A percentile compares a stretch with the other conserved stretches of the same genome.
These are phyloP conservation scores for Oedothorax gibbosus DNA, from an alignment of 1,140 invertebrate genomes.

Conservation along the genomic window DNA sequence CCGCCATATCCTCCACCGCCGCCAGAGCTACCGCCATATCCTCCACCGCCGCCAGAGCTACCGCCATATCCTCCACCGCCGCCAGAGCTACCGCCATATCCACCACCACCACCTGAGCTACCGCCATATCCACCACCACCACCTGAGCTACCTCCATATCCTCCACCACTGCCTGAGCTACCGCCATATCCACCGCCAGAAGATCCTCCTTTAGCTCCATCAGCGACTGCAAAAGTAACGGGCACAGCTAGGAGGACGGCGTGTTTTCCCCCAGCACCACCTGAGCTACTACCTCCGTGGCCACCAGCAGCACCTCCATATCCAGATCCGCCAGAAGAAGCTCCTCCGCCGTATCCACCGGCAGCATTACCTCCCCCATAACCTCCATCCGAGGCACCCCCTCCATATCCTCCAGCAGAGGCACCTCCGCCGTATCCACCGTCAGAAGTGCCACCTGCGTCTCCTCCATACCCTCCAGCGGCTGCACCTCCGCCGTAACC, in stretches of 20 bases:
- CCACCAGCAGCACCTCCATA: constrained; percentile 44
- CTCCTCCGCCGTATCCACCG: constrained; percentile 32
- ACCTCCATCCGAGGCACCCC: constrained; percentile 13
- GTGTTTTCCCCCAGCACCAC: constrained; percentile 57
- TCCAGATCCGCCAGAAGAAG: constrained; percentile 20
- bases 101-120: constrained; percentile 1
- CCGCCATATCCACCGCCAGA: constrained; percentile 16
- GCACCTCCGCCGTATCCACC: constrained; percentile 60
- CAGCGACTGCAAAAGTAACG: constrained; percentile 47
- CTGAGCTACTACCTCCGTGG: constrained; percentile 39
- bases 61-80: neutral
- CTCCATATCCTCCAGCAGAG: constrained; percentile 56
- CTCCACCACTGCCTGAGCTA: constrained; percentile 11
- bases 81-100: neutral
- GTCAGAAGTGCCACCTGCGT: constrained; percentile 53
- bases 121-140: constrained; percentile 11
- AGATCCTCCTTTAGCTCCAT: constrained; percentile 22
- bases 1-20: neutral
- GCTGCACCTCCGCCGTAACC: constrained; percentile 49
- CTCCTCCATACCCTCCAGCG: constrained; percentile 40
- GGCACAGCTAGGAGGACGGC: constrained; percentile 58
- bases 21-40: neutral
- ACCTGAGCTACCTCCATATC: constrained; percentile 6
- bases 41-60: constrained; percentile 15
- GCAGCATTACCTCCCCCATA: constrained; percentile 7